Conservation (phyloP, 37 sponge, comb jelly and placozoan genomes). For the Theonella swinhoei region DNA sequence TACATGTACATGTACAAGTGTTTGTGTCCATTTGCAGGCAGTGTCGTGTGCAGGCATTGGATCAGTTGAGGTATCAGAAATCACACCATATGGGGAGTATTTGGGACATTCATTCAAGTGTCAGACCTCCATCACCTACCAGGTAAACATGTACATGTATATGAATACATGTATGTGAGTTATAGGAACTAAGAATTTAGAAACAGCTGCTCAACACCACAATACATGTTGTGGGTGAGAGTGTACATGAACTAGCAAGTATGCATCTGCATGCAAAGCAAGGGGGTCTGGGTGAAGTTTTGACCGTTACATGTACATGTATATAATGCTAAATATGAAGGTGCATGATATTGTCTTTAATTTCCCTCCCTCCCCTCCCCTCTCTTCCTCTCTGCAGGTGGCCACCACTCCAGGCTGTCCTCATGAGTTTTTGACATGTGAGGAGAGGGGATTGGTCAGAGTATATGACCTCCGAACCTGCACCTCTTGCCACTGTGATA, state of each 20-base stretch:
- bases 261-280: no score
- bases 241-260: no score
- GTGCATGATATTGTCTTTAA: no score
- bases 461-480: slow-evolving; percentile 82
- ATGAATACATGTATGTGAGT: background rate
- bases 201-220: background rate
- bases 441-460: slow-evolving; percentile 81
- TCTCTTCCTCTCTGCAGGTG: slow-evolving; percentile 58
- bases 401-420: slow-evolving; percentile 64
- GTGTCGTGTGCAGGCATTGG: slow-evolving; percentile 94
- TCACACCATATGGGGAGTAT: slow-evolving; percentile 48
- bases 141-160: no score
- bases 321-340: no score
- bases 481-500: slow-evolving; percentile 68
- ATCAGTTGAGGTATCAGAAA: slow-evolving; percentile 70
- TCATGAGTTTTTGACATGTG: slow-evolving; percentile 84
- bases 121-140: slow-evolving; percentile 74
- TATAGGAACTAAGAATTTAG: background rate
- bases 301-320: no score
- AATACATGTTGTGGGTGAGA: slow-evolving; percentile 5
- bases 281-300: no score
- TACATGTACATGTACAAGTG: background rate
- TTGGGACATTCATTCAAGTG: slow-evolving; percentile 70
- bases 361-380: no score
- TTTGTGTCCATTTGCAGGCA: slow-evolving; percentile 13